Evolutionary conservation across 2,113 vertebrate genomes (phyloP).

Genomic region (rat (Rattus norvegicus)): GRCr8 NC_086023.1:115345001-115345500

Average conservation of each 20-base stretch:
- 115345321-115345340: too few species aligned
- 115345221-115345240: too few species aligned
- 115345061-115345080: background rate
- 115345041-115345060: background rate
- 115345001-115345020: background rate
- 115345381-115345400: background rate
- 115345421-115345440: background rate
- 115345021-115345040: background rate
- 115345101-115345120: background rate
- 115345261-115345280: too few species aligned
- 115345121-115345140: background rate
- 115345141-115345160: background rate
- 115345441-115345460: background rate
- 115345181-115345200: background rate
- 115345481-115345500: background rate
- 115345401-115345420: background rate
- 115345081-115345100: background rate
- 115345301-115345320: too few species aligned
- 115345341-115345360: too few species aligned
- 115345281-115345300: too few species aligned
- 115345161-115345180: background rate
- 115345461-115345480: background rate
- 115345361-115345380: too few species aligned
- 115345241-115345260: too few species aligned
- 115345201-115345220: too few species aligned